phyloP scores from a whole-genome alignment of 2,888 invertebrate genomes.

The Lamproptera curius region DNA sequence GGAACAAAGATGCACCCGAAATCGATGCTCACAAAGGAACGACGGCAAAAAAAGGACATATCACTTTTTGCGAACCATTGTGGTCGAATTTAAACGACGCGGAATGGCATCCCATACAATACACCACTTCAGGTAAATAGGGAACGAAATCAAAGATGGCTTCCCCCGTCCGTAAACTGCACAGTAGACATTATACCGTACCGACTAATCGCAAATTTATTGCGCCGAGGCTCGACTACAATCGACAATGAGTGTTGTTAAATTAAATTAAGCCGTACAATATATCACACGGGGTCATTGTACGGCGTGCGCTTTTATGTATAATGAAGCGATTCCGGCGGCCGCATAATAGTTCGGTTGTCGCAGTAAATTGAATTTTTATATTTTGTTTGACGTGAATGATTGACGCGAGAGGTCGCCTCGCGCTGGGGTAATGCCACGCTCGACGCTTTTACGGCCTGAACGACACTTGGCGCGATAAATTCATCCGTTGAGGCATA shows the following conservation, averaged over 20 bases:
- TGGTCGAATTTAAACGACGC: slow-evolving; percentile 66
- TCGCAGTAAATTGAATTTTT: slow-evolving; percentile 69
- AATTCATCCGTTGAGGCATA: slow-evolving; percentile 71
- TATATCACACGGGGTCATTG: slow-evolving; percentile 57
- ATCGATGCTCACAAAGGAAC: slow-evolving; percentile 62
- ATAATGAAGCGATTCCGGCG: slow-evolving; percentile 67
- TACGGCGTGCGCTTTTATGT: slow-evolving; percentile 51
- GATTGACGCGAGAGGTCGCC: slow-evolving; percentile 66
- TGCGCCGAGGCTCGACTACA: slow-evolving; percentile 61
- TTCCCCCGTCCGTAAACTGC: slow-evolving; percentile 61
- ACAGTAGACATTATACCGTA: slow-evolving; percentile 58
- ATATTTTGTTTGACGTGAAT: slow-evolving; percentile 76
- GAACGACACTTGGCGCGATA: slow-evolving; percentile 57
- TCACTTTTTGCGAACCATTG: slow-evolving; percentile 51
- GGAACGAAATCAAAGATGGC: slow-evolving; percentile 47
- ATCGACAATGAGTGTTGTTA: slow-evolving; percentile 73
- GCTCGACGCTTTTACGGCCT: slow-evolving; percentile 60
- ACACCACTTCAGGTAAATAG: slow-evolving; percentile 69
- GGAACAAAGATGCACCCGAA: slow-evolving; percentile 53
- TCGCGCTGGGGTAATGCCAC: slow-evolving; percentile 35
- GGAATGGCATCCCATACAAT: slow-evolving; percentile 46
- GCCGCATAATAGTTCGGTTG: slow-evolving; percentile 59
- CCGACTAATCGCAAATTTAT: slow-evolving; percentile 75
- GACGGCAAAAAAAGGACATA: slow-evolving; percentile 47
- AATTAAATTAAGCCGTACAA: slow-evolving; percentile 47